Base-by-base conservation (phyloP, 1,140 invertebrate species). In the Saccostrea glomerata region DNA sequence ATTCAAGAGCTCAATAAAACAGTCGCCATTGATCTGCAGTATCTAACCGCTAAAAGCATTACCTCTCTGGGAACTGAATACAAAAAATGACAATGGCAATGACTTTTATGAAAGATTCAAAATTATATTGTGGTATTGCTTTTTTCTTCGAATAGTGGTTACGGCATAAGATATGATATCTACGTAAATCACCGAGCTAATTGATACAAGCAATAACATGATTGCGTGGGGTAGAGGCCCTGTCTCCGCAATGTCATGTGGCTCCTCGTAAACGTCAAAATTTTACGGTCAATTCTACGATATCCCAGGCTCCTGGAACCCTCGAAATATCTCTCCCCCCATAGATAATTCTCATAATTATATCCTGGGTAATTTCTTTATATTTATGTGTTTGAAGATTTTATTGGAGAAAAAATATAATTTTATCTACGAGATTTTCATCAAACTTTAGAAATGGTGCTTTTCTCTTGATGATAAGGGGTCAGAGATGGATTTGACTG, bases 1-100 rank as follows among this genome's bases (percentile, higher is more conserved):
- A 77, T 77, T 77, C 70, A 77, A 77, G 70, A 77, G 70, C 70
- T 77, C 30, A 77, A 77, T 77, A 77, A 77, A 77, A 77, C 70
- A 77, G 70, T 77, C 70, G 70, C 70, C 70, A 77, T 9, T 15
- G 70, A 77, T 25, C 13, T 13, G 23, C 70, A 77, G 70, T 73
- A 77, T 77, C 70, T 77, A 36, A 25, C 70, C 70, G 25, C 70
- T 77, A 77, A 77, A 77, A 77, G 70, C 70, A 77, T 30, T 77
- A 36, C 23, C 70, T 36, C 70, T 77, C 25, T 1, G 70, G 70
- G 70, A 77, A 77, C 58, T 17, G 70, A 36, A 25, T 4, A 12
- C 11, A 77, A 77, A 77, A 73, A 77, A 30, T 15, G 25, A 30
- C 70, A 36, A 77, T 25, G 30, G 70, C 70, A 36, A 30, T 77